phyloP scores from a whole-genome alignment of 2,797 vertebrate genomes.

The Margarornis squamiger region DNA sequence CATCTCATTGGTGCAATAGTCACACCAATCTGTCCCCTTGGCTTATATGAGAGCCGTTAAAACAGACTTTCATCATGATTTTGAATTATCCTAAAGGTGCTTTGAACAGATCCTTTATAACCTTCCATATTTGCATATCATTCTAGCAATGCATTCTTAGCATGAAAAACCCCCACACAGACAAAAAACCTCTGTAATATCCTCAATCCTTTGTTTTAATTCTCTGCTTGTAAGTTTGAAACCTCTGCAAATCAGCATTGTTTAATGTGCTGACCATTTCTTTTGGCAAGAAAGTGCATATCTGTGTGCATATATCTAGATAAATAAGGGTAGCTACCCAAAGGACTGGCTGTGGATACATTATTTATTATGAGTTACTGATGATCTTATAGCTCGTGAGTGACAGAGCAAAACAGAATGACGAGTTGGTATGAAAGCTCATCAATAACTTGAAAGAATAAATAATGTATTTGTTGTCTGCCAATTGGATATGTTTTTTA shows the following conservation, averaged over 20 bases:
- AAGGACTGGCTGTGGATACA: constrained; percentile 28
- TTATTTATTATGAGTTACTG: constrained; percentile 70
- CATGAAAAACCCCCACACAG: background rate
- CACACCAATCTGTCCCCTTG: background rate
- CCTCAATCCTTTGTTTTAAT: background rate
- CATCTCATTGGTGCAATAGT: background rate
- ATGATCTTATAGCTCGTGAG: constrained; percentile 71
- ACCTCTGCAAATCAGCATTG: background rate
- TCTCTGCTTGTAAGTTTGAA: background rate
- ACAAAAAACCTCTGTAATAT: background rate
- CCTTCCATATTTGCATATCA: background rate
- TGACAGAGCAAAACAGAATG: constrained; percentile 72
- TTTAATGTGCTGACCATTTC: background rate
- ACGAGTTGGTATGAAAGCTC: constrained; percentile 67
- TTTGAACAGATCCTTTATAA: constrained; percentile 28
- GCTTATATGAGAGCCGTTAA: background rate
- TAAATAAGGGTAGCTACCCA: constrained; percentile 9
- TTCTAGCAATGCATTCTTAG: background rate
- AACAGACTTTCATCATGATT: constrained; percentile 17
- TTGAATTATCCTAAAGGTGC: background rate
- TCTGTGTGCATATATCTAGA: background rate
- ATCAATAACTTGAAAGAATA: constrained; percentile 72
- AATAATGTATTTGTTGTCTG: constrained; percentile 63
- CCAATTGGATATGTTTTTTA: constrained; percentile 53
- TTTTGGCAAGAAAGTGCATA: background rate